Conservation (phyloP, 2,888 invertebrate genomes). For the Boloria selene region DNA sequence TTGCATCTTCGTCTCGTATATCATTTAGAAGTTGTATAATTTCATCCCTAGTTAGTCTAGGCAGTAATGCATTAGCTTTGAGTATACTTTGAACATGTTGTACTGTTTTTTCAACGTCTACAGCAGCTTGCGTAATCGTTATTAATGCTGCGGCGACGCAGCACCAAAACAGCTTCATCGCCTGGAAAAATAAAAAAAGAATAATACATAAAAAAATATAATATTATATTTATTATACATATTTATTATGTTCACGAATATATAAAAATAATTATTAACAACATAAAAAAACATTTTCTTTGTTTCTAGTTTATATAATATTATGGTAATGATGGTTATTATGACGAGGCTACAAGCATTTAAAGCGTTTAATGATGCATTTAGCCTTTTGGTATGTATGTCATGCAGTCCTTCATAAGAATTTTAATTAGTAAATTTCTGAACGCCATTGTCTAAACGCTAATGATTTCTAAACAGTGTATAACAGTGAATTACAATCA, state of each 20-base stretch:
- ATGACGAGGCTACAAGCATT: conserved; percentile 10
- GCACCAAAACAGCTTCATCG: conserved; percentile 66
- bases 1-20: conserved; percentile 81
- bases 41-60: conserved; percentile 84
- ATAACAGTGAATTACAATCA: too few species aligned
- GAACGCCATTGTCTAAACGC: too few species aligned
- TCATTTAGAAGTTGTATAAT: conserved; percentile 86
- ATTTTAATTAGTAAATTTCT: conserved; percentile 2
- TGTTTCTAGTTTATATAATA: background rate
- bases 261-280: too few species aligned
- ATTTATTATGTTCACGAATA: too few species aligned
- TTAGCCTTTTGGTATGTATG: conserved; percentile 21
- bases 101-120: conserved; percentile 84
- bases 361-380: conserved; percentile 25
- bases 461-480: too few species aligned
- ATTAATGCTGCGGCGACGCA: conserved; percentile 54
- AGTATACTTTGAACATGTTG: conserved; percentile 86
- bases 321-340: conserved; percentile 1
- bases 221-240: too few species aligned
- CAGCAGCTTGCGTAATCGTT: conserved; percentile 52
- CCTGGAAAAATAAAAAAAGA: conserved; percentile 53
- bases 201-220: background rate
- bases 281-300: too few species aligned
- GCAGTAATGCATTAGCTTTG: conserved; percentile 82
- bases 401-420: conserved; percentile 9